phyloP scores from a whole-genome alignment of 2,888 invertebrate genomes.

The Apamea anceps region DNA sequence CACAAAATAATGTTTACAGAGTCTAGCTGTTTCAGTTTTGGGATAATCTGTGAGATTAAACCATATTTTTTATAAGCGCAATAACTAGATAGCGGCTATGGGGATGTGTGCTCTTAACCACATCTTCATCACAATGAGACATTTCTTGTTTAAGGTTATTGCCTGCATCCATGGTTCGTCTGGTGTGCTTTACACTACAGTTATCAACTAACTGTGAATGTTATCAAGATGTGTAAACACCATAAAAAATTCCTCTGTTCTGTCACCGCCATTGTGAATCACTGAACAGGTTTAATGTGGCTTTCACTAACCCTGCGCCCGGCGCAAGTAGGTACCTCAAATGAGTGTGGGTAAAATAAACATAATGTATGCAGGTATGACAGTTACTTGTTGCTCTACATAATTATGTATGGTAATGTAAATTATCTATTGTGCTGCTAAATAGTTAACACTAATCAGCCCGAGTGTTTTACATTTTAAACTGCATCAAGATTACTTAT shows the following conservation, averaged over 20 bases:
- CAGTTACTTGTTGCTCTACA: background rate
- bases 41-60: background rate
- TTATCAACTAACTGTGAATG: slow-evolving; percentile 34
- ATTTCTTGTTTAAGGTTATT: background rate
- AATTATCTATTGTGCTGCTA: background rate
- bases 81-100: background rate
- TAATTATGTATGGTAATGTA: background rate
- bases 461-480: background rate
- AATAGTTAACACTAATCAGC: background rate
- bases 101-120: background rate
- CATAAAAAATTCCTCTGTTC: slow-evolving; percentile 26
- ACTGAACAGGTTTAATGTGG: slow-evolving; percentile 28
- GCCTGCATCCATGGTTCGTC: background rate
- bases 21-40: background rate
- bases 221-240: slow-evolving; percentile 36
- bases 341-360: slow-evolving; percentile 3
- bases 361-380: background rate
- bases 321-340: slow-evolving; percentile 1
- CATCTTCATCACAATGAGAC: background rate
- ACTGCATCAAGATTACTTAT: background rate
- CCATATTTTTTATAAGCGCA: background rate
- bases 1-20: background rate
- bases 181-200: background rate
- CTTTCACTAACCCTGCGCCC: slow-evolving; percentile 30
- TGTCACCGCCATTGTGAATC: slow-evolving; percentile 33